Conservation (phyloP, 92 coral and sea anemone genomes). For the Parazoanthus atlanticus region DNA sequence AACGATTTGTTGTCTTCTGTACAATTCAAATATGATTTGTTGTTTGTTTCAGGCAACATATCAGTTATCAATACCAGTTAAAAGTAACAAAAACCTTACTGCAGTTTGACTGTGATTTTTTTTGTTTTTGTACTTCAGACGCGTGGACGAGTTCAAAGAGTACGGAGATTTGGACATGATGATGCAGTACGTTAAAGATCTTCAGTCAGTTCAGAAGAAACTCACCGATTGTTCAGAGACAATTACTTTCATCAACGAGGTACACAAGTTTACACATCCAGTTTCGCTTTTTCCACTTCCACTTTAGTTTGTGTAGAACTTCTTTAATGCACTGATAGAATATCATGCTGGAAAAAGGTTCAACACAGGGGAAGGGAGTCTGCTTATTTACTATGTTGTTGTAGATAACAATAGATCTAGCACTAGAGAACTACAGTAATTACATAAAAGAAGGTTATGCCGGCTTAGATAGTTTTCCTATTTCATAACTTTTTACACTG, state of each 20-base stretch:
- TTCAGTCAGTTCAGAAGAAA: conserved; percentile 95
- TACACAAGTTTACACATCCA: not conserved
- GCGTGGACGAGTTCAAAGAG: conserved; percentile 97
- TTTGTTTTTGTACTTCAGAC: conserved; percentile 52
- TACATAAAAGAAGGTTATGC: too few relatives aligned
- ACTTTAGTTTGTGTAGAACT: too few relatives aligned
- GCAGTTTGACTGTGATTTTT: not conserved
- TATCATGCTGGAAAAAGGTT: not conserved
- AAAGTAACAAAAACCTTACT: not conserved
- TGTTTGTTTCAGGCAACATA: not conserved
- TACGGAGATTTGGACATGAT: conserved; percentile 97
- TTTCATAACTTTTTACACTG: too few relatives aligned
- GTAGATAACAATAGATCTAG: too few relatives aligned
- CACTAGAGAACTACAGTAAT: too few relatives aligned
- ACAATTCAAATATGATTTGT: too few relatives aligned
- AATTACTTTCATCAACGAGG: conserved; percentile 95
- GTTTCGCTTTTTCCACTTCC: too few relatives aligned
- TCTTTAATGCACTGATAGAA: too few relatives aligned
- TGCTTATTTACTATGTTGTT: too few relatives aligned
- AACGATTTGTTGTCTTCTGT: too few relatives aligned
- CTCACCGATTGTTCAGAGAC: conserved; percentile 85
- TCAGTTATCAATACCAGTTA: not conserved
- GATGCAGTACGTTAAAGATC: conserved; percentile 96
- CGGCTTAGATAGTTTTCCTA: too few relatives aligned
- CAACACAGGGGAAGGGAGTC: not conserved